Conservation (phyloP, 2,888 invertebrate species). For the Anarsia innoxiella region DNA sequence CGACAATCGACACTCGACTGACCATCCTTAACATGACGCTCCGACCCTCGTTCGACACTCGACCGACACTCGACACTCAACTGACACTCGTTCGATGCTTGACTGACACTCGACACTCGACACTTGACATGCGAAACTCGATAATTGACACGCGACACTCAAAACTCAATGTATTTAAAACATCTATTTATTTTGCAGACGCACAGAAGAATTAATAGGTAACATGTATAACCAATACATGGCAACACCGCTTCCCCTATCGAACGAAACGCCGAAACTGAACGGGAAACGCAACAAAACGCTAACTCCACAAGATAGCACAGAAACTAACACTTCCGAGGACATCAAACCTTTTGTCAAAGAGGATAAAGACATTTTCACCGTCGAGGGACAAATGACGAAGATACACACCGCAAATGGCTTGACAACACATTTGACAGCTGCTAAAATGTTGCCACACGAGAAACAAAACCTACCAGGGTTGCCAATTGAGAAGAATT, state of each 20-base stretch:
- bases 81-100: too few relatives aligned
- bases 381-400: slow-evolving; percentile 52
- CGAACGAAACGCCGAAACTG: slow-evolving; percentile 42
- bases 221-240: slow-evolving; percentile 72
- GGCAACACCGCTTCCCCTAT: slow-evolving; percentile 51
- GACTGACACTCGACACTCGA: too few relatives aligned
- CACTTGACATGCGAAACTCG: too few relatives aligned
- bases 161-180: too few relatives aligned
- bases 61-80: too few relatives aligned
- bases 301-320: slow-evolving; percentile 58
- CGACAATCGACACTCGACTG: too few relatives aligned
- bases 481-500: slow-evolving; percentile 29
- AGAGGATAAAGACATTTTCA: slow-evolving; percentile 47
- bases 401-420: slow-evolving; percentile 33
- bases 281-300: slow-evolving; percentile 39
- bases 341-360: slow-evolving; percentile 54
- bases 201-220: slow-evolving; percentile 78
- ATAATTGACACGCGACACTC: too few relatives aligned
- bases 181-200: slow-evolving; percentile 53
- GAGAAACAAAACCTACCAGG: slow-evolving; percentile 12
- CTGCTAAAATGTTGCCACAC: slow-evolving; percentile 26
- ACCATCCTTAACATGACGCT: too few relatives aligned
- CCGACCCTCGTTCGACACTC: too few relatives aligned
- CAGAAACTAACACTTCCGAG: slow-evolving; percentile 58
- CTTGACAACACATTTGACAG: slow-evolving; percentile 7